phyloP scores from a whole-genome alignment of 2,797 vertebrate species.

The Tokudaia tokunoshimensis region DNA sequence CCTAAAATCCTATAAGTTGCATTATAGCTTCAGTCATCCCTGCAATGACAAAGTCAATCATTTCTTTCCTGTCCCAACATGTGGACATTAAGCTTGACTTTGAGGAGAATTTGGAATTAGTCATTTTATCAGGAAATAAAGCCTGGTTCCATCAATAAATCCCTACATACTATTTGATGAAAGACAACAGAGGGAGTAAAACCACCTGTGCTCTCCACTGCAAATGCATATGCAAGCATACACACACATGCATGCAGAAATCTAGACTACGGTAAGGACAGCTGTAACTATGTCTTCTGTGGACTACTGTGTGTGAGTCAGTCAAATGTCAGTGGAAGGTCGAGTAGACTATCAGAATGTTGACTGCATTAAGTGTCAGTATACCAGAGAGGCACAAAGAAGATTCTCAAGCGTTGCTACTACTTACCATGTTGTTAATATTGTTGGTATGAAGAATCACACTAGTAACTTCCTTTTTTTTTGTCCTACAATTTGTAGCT shows the following conservation, averaged over 20 bases:
- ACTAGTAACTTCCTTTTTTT: neutral
- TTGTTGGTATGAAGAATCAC: neutral
- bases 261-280: neutral
- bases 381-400: neutral
- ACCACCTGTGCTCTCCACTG: neutral
- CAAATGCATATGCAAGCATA: rapidly evolving
- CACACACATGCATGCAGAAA: neutral
- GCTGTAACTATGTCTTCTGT: too few relatives aligned
- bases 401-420: neutral
- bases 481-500: neutral
- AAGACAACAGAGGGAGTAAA: neutral
- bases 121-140: slow-evolving; percentile 5
- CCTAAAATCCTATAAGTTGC: neutral
- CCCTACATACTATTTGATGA: neutral
- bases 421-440: neutral
- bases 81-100: neutral
- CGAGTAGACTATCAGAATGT: neutral
- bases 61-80: neutral
- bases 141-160: neutral
- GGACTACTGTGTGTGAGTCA: neutral
- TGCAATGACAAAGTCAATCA: neutral
- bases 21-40: neutral
- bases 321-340: neutral
- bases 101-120: neutral
- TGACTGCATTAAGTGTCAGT: too few relatives aligned